A percentile compares a stretch with the other conserved stretches of the same genome.
Conservation (phyloP, 2,113 vertebrate species). For the Semnornis frantzii region DNA sequence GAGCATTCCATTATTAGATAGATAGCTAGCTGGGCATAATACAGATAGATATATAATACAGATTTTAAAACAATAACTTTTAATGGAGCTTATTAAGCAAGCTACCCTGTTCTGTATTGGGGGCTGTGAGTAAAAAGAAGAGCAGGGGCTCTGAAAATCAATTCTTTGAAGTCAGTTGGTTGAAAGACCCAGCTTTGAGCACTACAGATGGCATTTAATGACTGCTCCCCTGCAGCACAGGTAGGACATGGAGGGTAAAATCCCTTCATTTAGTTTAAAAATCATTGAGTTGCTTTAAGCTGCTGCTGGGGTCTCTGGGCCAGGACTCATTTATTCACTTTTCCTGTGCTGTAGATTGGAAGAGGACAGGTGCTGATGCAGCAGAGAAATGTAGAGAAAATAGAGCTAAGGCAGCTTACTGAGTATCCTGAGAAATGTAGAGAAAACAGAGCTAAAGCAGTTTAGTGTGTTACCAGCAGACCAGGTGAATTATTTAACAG, state of each 20-base stretch:
- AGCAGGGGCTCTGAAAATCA: conserved; percentile 46
- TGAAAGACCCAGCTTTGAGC: neutral
- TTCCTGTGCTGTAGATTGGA: neutral
- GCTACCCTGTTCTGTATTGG: neutral
- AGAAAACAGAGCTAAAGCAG: conserved; percentile 25
- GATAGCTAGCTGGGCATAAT: no score
- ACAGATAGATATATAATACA: neutral
- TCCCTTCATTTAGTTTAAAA: neutral
- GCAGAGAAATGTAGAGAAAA: no score
- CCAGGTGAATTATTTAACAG: conserved; percentile 58
- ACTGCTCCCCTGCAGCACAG: neutral
- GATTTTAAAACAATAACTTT: neutral
- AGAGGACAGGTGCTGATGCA: neutral
- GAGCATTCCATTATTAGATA: no score
- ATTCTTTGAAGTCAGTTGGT: neutral
- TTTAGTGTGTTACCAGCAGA: neutral
- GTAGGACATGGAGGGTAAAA: neutral
- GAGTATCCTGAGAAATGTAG: neutral
- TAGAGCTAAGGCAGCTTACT: no score
- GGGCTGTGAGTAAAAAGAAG: neutral
- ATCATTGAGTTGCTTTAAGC: neutral
- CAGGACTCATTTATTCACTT: neutral
- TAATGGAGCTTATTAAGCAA: conserved; percentile 37
- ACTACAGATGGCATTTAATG: neutral
- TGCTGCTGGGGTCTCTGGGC: neutral